Base-by-base conservation (phyloP, 1,140 invertebrate genomes). In the Gonatopus flavifemur region DNA sequence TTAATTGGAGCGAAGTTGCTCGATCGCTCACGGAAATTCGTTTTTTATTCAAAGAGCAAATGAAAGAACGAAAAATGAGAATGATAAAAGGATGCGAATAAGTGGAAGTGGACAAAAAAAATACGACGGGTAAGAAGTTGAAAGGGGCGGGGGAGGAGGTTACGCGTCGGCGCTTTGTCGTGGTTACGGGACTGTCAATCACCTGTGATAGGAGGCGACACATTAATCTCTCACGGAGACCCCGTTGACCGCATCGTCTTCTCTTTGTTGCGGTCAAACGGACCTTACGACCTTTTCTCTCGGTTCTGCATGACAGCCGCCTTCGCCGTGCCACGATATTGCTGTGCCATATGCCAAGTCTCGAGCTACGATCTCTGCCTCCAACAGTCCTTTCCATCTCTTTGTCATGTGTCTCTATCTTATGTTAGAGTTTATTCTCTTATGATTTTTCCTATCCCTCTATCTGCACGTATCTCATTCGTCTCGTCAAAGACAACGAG, bases 111-210 rank as follows among this genome's bases (percentile, higher is more conserved):
- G 45, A 39, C 49, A 31, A 40, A 21, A 21, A 33, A n/a, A 22
- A 41, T 21, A 47, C 48, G 25, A 28, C 31, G 41, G 39, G 16
- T 12, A 18, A 7, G 13, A 24, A 28, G 22, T 12, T 35, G 44
- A 49, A 51, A 49, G 43, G 49, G 42, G 51, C 45, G 40, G 48
- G 55, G 32, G 62, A 58, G 59, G 58, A 55, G 52, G 62, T 66
- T 62, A 66, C 53, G 51, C 44, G 75, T 76, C 75, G 75, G 72
- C 70, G 60, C 72, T 77, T 77, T 77, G 74, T 76, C 74, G 75
- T 58, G 72, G 73, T 75, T 70, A 69, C 69, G 63, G 54, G 46
- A 41, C 66, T 77, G 75, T 76, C 75, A 76, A 77, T 77, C 75
- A 77, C 54, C 64, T 60, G 65, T 62, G 69, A 76, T 74, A 72